A percentile compares a stretch with the other conserved stretches of the same genome.
These are phyloP conservation scores for Mustelus asterias DNA, from an alignment of 2,113 vertebrate species.

Conservation along the genomic window DNA sequence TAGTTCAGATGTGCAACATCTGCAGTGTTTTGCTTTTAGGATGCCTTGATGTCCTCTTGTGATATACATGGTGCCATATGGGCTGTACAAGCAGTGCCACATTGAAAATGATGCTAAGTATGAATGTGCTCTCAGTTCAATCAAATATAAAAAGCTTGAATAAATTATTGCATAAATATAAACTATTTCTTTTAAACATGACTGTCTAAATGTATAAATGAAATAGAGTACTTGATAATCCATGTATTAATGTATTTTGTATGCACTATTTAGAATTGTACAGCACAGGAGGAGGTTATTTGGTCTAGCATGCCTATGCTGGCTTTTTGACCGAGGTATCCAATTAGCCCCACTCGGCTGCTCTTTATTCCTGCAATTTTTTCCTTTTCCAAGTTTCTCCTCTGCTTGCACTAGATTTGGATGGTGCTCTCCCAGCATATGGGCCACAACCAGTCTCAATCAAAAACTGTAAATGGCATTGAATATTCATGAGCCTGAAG, in stretches of 20 bases:
- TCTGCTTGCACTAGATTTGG: background rate
- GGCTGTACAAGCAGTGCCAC: background rate
- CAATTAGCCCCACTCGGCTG: background rate
- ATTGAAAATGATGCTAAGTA: background rate
- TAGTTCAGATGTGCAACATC: background rate
- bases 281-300: background rate
- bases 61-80: background rate
- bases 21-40: background rate
- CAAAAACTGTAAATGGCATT: background rate
- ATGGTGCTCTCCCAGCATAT: background rate
- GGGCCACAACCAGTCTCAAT: background rate
- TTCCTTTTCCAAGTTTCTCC: background rate
- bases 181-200: background rate
- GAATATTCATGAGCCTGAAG: background rate
- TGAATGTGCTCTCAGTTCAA: background rate
- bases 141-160: background rate
- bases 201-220: background rate
- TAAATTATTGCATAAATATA: conserved; percentile 15
- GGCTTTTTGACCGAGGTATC: background rate
- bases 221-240: background rate
- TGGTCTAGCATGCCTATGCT: background rate
- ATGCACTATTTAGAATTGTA: background rate
- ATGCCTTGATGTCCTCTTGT: background rate
- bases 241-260: background rate
- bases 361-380: background rate